phyloP scores from a whole-genome alignment of 2,113 vertebrate genomes.

The Pteronura brasiliensis region DNA sequence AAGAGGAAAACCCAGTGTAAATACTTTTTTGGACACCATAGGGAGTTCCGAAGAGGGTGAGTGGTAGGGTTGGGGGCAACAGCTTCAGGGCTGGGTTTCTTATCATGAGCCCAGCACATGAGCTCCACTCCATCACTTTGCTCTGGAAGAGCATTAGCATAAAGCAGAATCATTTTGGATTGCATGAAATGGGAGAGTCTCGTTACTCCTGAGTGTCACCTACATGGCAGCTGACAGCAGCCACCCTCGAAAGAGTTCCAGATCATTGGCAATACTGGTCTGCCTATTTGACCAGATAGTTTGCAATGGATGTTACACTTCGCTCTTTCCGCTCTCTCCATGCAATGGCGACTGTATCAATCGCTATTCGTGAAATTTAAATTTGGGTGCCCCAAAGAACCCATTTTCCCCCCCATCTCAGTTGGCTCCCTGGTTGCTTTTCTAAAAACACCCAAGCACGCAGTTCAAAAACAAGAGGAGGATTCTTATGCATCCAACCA shows the following conservation, averaged over 20 bases:
- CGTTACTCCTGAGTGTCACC: background rate
- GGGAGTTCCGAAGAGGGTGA: background rate
- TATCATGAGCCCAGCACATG: background rate
- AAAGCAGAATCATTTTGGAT: background rate
- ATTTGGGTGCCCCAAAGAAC: background rate
- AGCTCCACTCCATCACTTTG: background rate
- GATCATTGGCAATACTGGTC: background rate
- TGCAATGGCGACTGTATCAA: background rate
- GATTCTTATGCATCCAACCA: rapidly evolving
- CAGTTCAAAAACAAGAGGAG: background rate
- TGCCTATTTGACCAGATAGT: background rate
- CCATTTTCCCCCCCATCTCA: background rate
- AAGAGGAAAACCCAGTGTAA: background rate
- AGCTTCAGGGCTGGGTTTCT: background rate
- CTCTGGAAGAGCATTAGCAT: background rate
- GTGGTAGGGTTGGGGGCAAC: background rate
- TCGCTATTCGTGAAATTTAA: background rate
- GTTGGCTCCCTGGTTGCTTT: background rate
- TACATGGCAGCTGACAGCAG: background rate
- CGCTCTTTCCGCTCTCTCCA: background rate
- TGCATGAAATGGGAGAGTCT: background rate
- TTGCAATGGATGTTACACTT: background rate
- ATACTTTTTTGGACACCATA: background rate
- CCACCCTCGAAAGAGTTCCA: background rate
- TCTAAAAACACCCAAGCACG: background rate